Percentiles rank a stretch among this genome's conserved stretches.
Evolutionary conservation across 2,888 invertebrate genomes (phyloP).

Genomic region (Blomia tropicalis): DNA sequence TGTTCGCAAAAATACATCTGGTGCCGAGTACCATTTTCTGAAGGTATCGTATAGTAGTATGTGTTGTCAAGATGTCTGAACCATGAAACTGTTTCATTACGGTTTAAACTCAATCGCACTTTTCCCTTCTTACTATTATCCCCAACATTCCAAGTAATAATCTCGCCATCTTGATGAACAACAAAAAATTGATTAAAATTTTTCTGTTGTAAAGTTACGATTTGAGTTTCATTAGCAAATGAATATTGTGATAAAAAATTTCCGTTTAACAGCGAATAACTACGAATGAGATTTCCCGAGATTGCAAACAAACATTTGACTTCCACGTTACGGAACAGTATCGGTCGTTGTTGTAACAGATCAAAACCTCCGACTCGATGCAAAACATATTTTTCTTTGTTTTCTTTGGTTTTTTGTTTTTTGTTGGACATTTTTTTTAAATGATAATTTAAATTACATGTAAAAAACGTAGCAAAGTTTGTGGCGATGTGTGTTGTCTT

Average conservation of each 20-base stretch:
- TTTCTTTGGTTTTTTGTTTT: neutral
- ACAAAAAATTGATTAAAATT: slow-evolving; percentile 5
- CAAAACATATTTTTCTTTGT: neutral
- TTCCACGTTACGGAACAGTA: neutral
- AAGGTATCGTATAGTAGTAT: neutral
- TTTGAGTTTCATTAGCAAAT: neutral
- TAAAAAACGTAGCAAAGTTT: no score
- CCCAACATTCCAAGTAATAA: slow-evolving; percentile 12
- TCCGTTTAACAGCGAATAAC: slow-evolving; percentile 18
- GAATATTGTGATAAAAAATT: slow-evolving; percentile 4
- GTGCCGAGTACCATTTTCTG: neutral
- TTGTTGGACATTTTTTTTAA: no score
- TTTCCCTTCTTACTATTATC: slow-evolving; percentile 5
- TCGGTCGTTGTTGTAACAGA: neutral
- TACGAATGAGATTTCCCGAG: slow-evolving; percentile 13
- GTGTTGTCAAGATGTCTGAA: neutral
- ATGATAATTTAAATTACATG: no score
- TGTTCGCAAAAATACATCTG: neutral
- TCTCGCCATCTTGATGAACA: neutral
- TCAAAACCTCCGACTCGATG: slow-evolving; percentile 7
- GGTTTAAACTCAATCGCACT: neutral
- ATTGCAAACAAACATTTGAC: slow-evolving; percentile 14
- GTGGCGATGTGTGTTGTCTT: no score
- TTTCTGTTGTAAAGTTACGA: slow-evolving; percentile 6
- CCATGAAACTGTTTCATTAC: neutral